These are phyloP conservation scores for Molossus alvarezi DNA, from an alignment of 2,797 vertebrate genomes.

Conservation along the genomic window DNA sequence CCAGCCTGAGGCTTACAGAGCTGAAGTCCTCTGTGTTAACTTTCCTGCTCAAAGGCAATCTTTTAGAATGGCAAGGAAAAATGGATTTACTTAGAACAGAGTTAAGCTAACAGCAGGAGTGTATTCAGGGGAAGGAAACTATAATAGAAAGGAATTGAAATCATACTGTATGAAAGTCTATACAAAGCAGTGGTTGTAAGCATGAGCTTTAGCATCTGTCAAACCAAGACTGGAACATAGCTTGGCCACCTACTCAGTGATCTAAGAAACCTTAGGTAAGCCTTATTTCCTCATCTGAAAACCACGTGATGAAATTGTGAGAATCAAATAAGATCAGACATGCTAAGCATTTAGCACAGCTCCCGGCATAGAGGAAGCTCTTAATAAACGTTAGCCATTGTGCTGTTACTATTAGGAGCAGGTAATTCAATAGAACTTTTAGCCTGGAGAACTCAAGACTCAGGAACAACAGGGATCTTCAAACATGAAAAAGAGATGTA, in stretches of 20 bases:
- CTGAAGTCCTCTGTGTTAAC: not conserved
- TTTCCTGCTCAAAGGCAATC: conserved; percentile 40
- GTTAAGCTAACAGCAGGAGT: conserved; percentile 55
- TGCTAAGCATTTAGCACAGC: not conserved
- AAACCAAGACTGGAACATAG: not conserved
- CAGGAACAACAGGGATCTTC: not conserved
- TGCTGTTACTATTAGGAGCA: not conserved
- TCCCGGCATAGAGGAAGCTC: not conserved
- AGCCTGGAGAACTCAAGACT: conserved; percentile 12
- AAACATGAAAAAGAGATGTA: not conserved
- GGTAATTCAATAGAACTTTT: not conserved
- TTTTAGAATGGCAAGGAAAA: conserved; percentile 55
- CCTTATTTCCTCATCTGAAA: conserved; percentile 40
- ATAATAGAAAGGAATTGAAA: conserved; percentile 62
- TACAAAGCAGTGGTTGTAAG: conserved; percentile 8
- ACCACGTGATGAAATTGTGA: not conserved
- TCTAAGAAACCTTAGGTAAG: conserved; percentile 5
- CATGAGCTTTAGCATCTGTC: not conserved
- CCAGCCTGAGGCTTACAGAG: not conserved
- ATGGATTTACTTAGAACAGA: conserved; percentile 25
- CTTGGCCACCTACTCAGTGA: not conserved
- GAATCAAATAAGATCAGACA: not conserved
- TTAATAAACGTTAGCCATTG: not conserved
- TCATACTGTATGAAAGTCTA: not conserved
- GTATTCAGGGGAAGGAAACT: conserved; percentile 35